Base-by-base conservation (phyloP, 2,113 vertebrate genomes). In the Collichthys lucidus region DNA sequence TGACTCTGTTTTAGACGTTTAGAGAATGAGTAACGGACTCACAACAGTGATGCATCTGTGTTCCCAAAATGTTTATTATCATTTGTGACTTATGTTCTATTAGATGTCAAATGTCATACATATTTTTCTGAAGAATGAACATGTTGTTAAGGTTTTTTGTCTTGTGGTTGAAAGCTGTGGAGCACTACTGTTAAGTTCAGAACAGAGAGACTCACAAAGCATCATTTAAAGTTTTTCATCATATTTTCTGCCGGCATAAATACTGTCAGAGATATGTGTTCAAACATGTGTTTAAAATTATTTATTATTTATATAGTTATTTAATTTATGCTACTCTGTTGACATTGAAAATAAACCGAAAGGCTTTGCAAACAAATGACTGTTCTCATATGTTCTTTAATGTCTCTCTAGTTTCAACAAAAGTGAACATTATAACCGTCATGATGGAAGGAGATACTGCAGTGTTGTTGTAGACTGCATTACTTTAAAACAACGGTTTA, bases 1-100 rank as follows among this genome's bases (percentile, higher is more conserved):
- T 40, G 83, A 61, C 55, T 91, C 89, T 67, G 89, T 91, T 42
- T 63, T 24, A 6, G 71, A n/a, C 40, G 35, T 78, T 79, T 88
- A 86, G 61, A 77, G 22, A 14, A 66, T 15, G 26, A 77, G 24
- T 17, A 40, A 70, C 35, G 4, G 11, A 46, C 2, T 68, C 11
- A 69, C 7, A 64, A 16, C 6, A n/a, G 16, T 72, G 24, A 20
- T n/a, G 11, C 3, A 3, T 72, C 50, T 44, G 12, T 29, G 52
- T 44, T 26, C 17, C 42, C 11, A 29, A 85, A 56, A 9, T 20
- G 2, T 72, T 56, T 71, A 24, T 56, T n/a, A 11, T 35, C 55
- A 44, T 11, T 61, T 16, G 11, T 64, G 24, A 29, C 26, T 14
- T 17, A 9, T 79, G 71, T 79, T 87, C 42, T 68, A 4, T 47